These are phyloP conservation scores for Pristionchus exspectatus DNA, from an alignment of 2,888 invertebrate genomes.

Conservation along the genomic window DNA sequence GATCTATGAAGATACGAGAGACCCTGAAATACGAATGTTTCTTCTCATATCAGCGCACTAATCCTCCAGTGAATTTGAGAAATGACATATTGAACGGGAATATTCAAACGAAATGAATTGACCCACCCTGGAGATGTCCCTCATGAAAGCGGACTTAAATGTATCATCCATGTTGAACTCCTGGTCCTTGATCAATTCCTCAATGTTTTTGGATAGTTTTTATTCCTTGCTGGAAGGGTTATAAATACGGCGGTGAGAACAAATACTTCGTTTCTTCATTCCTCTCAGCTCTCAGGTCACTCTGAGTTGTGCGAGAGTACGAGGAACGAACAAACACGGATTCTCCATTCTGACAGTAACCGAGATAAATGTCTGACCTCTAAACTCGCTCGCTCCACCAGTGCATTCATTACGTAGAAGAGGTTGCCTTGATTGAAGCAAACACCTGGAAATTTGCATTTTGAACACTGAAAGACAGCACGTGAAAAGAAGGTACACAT, in stretches of 20 bases:
- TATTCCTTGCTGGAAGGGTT: too few relatives aligned
- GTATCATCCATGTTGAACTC: slow-evolving; percentile 76
- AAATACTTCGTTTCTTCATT: too few relatives aligned
- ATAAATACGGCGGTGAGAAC: too few relatives aligned
- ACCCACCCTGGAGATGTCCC: slow-evolving; percentile 72
- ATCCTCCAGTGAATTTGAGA: background rate
- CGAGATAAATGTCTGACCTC: slow-evolving; percentile 60
- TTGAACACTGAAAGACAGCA: background rate
- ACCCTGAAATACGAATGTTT: slow-evolving; percentile 61
- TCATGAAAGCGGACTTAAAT: slow-evolving; percentile 76
- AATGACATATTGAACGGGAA: background rate
- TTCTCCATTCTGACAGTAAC: too few relatives aligned
- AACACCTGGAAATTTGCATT: slow-evolving; percentile 65
- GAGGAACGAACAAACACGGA: too few relatives aligned
- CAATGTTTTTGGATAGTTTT: too few relatives aligned
- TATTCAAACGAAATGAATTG: slow-evolving; percentile 11
- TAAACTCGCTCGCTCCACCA: slow-evolving; percentile 74
- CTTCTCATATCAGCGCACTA: too few relatives aligned
- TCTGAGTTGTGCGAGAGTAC: too few relatives aligned
- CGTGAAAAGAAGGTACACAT: too few relatives aligned
- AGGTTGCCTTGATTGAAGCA: slow-evolving; percentile 71
- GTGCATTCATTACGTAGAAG: slow-evolving; percentile 69
- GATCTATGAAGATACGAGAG: slow-evolving; percentile 74
- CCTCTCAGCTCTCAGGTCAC: too few relatives aligned
- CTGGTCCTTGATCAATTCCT: slow-evolving; percentile 72